A percentile compares a stretch with the other conserved stretches of the same genome.
Conservation (phyloP, 2,888 invertebrate genomes). For the Cacoxenus indagator region DNA sequence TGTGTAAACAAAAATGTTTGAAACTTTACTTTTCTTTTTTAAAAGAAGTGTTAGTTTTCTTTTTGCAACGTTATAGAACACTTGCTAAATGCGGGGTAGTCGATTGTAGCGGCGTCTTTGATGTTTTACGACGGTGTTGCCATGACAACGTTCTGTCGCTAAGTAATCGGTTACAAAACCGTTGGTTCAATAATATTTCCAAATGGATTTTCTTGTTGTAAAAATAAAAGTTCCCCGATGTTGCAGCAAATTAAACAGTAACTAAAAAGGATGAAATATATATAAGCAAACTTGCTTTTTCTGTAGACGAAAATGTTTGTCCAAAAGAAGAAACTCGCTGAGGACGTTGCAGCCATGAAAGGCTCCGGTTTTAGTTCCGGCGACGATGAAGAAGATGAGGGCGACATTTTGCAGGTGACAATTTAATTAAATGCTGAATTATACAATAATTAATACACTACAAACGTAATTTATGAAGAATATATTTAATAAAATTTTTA, state of each 20-base stretch:
- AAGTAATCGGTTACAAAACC: background rate
- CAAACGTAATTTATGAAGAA: background rate
- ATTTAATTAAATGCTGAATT: slow-evolving; percentile 17
- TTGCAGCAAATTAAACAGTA: background rate
- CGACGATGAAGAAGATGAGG: slow-evolving; percentile 75
- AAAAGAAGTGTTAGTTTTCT: no score
- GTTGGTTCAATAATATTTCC: slow-evolving; percentile 9
- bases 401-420: slow-evolving; percentile 69
- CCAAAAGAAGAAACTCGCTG: slow-evolving; percentile 70
- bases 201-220: slow-evolving; percentile 5
- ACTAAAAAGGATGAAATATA: background rate
- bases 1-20: no score
- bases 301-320: slow-evolving; percentile 72
- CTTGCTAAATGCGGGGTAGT: background rate
- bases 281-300: background rate
- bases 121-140: background rate
- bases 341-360: slow-evolving; percentile 69
- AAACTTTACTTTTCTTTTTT: no score
- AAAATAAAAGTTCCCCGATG: background rate
- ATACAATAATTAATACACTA: background rate
- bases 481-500: slow-evolving; percentile 28
- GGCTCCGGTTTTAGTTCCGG: slow-evolving; percentile 73
- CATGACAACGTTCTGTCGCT: background rate
- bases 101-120: background rate
- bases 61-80: slow-evolving; percentile 22